Base-by-base conservation (phyloP, 2,113 vertebrate genomes). In the Leucoraja erinaceus region DNA sequence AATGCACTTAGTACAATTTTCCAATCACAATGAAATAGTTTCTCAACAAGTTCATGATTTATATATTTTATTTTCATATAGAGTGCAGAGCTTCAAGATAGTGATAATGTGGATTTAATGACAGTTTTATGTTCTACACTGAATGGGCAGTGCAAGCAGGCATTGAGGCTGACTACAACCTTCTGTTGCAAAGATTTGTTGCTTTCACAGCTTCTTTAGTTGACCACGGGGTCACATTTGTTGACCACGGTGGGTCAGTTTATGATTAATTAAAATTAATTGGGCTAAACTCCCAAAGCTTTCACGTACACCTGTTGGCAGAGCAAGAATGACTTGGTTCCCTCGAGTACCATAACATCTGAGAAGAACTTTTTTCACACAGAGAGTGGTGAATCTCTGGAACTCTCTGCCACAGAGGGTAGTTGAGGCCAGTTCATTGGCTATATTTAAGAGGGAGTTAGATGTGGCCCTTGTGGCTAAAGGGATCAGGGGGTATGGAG, bases 211-310 rank as follows among this genome's bases (percentile, higher is more conserved):
- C 63, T 38, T 63, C 66, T 70, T 90, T 31, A 22, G 16, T 38
- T 18, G 88, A 14, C 63, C 8, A 66, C 3, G 59, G 70, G 63
- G 66, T 90, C 66, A 90, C 88, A 90, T 68, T 90, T 90, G 88
- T 70, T 90, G n/a, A 10, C 33, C 66, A 70, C 66, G 38, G 88
- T 47, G 63, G 88, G 33, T 90, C 63, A 70, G 66, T 38, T 70
- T 33, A 47, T 70, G 63, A 90, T 90, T 90, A 90, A 22, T 70
- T 90, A 70, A 90, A 90, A 70, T 28, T 90, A 90, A 90, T 90
- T 70, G 88, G 88, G 61, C 10, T 28, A 70, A 90, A 38, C 20
- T 70, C 88, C 63, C 88, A 90, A 16, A 31, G n/a, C 88, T 47
- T 63, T 22, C 63, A 70, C 18, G 38, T 28, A 61, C 88, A 90